Evolutionary conservation across 2,797 vertebrate species (phyloP).

Genomic region (Gouania willdenowi): DNA sequence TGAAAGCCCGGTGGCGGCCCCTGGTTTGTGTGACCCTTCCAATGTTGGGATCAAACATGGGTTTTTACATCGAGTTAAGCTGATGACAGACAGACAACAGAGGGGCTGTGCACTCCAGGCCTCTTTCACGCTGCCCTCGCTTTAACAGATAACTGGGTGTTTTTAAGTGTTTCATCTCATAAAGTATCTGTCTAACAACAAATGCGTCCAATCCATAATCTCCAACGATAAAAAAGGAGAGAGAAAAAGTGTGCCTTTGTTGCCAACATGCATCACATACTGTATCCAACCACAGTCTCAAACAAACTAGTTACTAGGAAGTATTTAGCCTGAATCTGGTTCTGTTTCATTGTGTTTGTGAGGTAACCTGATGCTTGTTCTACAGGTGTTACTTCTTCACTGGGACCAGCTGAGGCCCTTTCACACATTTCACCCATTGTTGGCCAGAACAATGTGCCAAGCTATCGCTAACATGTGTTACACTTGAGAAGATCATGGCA

Average conservation of each 20-base stretch:
- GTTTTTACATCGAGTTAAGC: conserved; percentile 43
- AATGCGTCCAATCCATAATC: too few species aligned
- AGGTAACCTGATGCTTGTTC: conserved; percentile 46
- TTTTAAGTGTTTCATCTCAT: conserved; percentile 8
- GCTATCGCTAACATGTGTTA: conserved; percentile 33
- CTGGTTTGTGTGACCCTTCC: conserved; percentile 41
- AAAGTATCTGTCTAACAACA: conserved; percentile 7
- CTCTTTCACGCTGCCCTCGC: conserved; percentile 31
- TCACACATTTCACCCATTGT: conserved; percentile 38
- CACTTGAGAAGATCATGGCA: conserved; percentile 22
- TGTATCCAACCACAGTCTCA: conserved; percentile 37
- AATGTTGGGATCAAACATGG: conserved; percentile 39
- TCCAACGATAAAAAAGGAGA: too few species aligned
- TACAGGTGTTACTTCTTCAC: conserved; percentile 51
- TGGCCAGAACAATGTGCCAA: conserved; percentile 36
- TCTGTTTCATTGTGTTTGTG: conserved; percentile 6
- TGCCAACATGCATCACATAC: conserved; percentile 42
- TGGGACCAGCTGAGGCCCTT: conserved; percentile 30
- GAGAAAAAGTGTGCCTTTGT: conserved; percentile 47
- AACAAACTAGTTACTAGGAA: conserved; percentile 42
- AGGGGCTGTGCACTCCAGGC: conserved; percentile 27
- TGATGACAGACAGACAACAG: conserved; percentile 69
- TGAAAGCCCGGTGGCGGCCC: conserved; percentile 21
- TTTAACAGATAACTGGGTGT: conserved; percentile 27
- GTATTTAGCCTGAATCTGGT: conserved; percentile 37